Evolutionary conservation across 2,888 invertebrate species (phyloP).

Genomic region (Neoitamus cyanurus): DNA sequence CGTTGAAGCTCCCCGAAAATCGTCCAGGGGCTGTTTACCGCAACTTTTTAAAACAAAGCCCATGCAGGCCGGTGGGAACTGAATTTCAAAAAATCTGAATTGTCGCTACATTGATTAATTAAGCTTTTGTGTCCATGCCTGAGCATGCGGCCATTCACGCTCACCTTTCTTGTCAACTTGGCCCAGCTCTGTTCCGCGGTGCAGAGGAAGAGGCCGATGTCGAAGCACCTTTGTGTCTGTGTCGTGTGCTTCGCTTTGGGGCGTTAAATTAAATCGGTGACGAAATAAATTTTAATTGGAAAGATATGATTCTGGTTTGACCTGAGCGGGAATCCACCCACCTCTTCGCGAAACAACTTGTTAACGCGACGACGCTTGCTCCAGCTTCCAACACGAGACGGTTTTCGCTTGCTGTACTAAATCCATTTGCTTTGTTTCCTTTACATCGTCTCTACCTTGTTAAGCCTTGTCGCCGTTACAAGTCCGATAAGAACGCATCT

Average conservation of each 20-base stretch:
- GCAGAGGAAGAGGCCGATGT: background rate
- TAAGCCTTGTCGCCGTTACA: conserved; percentile 7
- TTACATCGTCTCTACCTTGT: background rate
- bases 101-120: conserved; percentile 60
- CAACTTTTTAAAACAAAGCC: background rate
- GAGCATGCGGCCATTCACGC: conserved; percentile 18
- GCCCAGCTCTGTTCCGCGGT: background rate
- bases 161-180: background rate
- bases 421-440: background rate
- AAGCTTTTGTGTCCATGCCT: conserved; percentile 58
- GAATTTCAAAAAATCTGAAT: conserved; percentile 17
- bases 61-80: conserved; percentile 10
- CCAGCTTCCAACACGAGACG: background rate
- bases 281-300: conserved; percentile 66
- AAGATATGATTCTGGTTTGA: conserved; percentile 57
- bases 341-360: conserved; percentile 15
- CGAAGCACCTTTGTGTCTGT: background rate
- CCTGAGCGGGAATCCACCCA: conserved; percentile 46
- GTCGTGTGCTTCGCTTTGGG: conserved; percentile 18
- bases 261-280: conserved; percentile 49
- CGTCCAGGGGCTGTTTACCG: background rate
- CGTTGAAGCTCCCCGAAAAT: background rate
- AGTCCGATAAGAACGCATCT: conserved; percentile 11
- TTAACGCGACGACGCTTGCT: conserved; percentile 16
- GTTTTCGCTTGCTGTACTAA: background rate